These are phyloP conservation scores for Ligdia adustata DNA, from an alignment of 2,888 invertebrate species.

Conservation along the genomic window DNA sequence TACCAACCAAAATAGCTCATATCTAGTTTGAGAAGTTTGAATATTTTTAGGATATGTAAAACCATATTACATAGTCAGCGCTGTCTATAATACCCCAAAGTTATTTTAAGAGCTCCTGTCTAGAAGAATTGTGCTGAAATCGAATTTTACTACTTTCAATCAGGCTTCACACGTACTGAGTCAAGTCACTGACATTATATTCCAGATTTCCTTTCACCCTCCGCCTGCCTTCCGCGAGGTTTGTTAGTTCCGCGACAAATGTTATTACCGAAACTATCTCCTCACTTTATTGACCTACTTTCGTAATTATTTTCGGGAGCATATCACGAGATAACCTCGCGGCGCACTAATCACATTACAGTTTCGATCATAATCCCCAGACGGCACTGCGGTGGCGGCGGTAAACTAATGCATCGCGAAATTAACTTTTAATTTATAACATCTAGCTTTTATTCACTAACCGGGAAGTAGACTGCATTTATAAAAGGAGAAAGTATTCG, in stretches of 20 bases:
- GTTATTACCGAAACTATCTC: conserved; percentile 72
- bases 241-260: conserved; percentile 61
- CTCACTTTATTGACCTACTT: conserved; percentile 65
- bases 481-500: conserved; percentile 14
- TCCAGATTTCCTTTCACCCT: not conserved
- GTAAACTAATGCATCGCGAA: conserved; percentile 29
- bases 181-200: not conserved
- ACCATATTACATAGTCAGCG: too few relatives aligned
- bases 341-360: conserved; percentile 36
- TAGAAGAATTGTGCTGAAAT: too few relatives aligned
- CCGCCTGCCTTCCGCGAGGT: conserved; percentile 40
- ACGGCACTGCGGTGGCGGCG: conserved; percentile 2
- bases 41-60: too few relatives aligned
- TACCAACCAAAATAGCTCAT: too few relatives aligned
- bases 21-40: too few relatives aligned
- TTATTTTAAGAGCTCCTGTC: too few relatives aligned
- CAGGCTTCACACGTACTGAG: too few relatives aligned
- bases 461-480: conserved; percentile 8
- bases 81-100: too few relatives aligned
- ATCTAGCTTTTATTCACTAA: conserved; percentile 19
- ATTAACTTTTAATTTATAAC: conserved; percentile 33
- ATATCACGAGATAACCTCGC: conserved; percentile 41
- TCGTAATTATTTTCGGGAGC: conserved; percentile 48
- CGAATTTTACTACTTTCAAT: too few relatives aligned
- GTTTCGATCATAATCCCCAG: conserved; percentile 36